Percentiles rank a stretch among this genome's conserved stretches.
Evolutionary conservation across 2,888 invertebrate species (phyloP).

Genomic region (Tinea trinotella): DNA sequence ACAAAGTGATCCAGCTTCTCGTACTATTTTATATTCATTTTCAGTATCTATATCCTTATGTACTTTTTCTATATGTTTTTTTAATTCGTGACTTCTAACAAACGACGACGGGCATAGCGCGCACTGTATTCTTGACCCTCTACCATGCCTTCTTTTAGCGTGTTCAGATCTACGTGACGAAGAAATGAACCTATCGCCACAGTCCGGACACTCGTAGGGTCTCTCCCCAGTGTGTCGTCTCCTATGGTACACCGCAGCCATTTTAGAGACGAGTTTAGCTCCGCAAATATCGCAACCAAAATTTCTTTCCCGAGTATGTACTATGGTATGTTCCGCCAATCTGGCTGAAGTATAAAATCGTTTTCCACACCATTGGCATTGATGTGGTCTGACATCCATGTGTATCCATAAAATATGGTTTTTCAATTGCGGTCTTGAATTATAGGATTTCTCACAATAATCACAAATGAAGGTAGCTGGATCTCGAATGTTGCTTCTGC

Average conservation of each 20-base stretch:
- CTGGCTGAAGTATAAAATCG: slow-evolving; percentile 65
- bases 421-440: slow-evolving; percentile 49
- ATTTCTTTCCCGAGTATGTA: slow-evolving; percentile 65
- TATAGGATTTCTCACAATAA: slow-evolving; percentile 50
- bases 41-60: no score
- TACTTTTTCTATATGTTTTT: slow-evolving; percentile 42
- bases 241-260: slow-evolving; percentile 60
- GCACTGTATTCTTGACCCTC: slow-evolving; percentile 41
- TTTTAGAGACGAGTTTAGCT: slow-evolving; percentile 54
- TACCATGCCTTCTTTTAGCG: slow-evolving; percentile 52
- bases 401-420: slow-evolving; percentile 66
- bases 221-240: slow-evolving; percentile 60
- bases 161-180: slow-evolving; percentile 55
- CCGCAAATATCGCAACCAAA: slow-evolving; percentile 69
- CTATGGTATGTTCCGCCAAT: slow-evolving; percentile 63
- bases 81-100: slow-evolving; percentile 44
- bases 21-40: no score
- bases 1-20: no score
- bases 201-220: slow-evolving; percentile 56
- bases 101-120: slow-evolving; percentile 40
- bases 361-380: slow-evolving; percentile 66
- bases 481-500: slow-evolving; percentile 50
- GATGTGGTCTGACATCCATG: slow-evolving; percentile 57
- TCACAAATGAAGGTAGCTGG: slow-evolving; percentile 54
- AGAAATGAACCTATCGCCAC: slow-evolving; percentile 55